Evolutionary conservation across 2,888 invertebrate genomes (phyloP), one percentile per base, ranked within the genome.

Genomic region (Yponomeuta cagnagella): DNA sequence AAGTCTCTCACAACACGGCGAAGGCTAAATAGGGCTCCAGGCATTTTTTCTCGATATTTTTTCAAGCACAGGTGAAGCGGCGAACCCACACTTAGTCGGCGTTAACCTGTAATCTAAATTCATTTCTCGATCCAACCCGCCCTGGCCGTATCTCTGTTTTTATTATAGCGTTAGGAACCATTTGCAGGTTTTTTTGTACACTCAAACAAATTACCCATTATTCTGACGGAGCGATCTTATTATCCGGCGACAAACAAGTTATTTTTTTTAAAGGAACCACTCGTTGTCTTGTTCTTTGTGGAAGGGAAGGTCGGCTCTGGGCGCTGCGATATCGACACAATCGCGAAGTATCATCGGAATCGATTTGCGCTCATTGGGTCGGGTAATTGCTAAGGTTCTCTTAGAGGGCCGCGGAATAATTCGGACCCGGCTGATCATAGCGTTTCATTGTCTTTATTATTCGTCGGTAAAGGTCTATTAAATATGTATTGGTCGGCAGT

Each of bases 101-200:
- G 88, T 87, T 90, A 91, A 90, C 91, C 89, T 92, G 86, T 91
- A 92, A 92, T 92, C 92, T 92, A 92, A 92, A 92, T 92, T 92
- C 90, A 92, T 92, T 92, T 91, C 88, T 91, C 88, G 90, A 89
- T 86, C 87, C 90, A 86, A 88, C 89, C 90, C 88, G 89, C 88
- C 84, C 84, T 80, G 81, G 81, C 86, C 86, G 87, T 89, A 88
- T 87, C 87, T 91, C 86, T 84, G 87, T 90, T 91, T 89, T 91
- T 92, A 91, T 91, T 91, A 92, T 85, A 88, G 88, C 85, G 86
- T 87, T 85, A 84, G 84, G 86, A 83, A 84, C 90, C 90, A 89
- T 91, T 91, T 89, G 89, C 89, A 81, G 87, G 88, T 85, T 87
- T 71, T 89, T 89, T 75, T 92, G 89, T 89, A 84, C 84, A 88